phyloP scores from a whole-genome alignment of 2,888 invertebrate genomes.

The Yponomeuta sedellus region DNA sequence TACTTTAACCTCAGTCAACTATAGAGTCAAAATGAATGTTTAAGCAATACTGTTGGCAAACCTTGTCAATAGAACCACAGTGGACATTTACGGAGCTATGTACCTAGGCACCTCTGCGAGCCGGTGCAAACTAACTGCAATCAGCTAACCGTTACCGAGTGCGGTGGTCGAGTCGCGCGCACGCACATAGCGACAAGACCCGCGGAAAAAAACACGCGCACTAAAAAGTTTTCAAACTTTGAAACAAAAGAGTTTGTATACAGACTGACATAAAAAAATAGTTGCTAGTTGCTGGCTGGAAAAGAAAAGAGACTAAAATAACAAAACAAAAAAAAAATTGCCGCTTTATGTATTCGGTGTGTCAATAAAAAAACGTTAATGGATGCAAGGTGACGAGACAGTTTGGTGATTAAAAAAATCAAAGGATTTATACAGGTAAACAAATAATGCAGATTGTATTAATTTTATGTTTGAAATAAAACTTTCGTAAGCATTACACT shows the following conservation, averaged over 20 bases:
- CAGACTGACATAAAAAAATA: too few species aligned
- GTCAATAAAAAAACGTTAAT: conserved; percentile 29
- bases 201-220: conserved; percentile 26
- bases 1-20: too few species aligned
- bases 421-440: not conserved
- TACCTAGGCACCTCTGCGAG: conserved; percentile 29
- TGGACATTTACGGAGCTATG: too few species aligned
- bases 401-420: not conserved
- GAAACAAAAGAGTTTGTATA: conserved; percentile 18
- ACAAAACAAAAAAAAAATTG: conserved; percentile 32
- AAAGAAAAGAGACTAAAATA: conserved; percentile 31
- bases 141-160: conserved; percentile 52
- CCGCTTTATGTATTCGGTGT: conserved; percentile 33
- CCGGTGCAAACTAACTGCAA: conserved; percentile 55
- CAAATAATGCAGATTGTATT: too few species aligned
- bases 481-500: too few species aligned
- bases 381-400: not conserved
- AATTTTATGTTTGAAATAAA: not conserved
- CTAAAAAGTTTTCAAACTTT: conserved; percentile 21
- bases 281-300: conserved; percentile 16
- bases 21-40: too few species aligned
- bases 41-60: too few species aligned
- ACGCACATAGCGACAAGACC: conserved; percentile 36
- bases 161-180: conserved; percentile 29
- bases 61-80: too few species aligned